These are phyloP conservation scores for Epinotia ramella DNA, from an alignment of 2,888 invertebrate genomes.

Conservation along the genomic window DNA sequence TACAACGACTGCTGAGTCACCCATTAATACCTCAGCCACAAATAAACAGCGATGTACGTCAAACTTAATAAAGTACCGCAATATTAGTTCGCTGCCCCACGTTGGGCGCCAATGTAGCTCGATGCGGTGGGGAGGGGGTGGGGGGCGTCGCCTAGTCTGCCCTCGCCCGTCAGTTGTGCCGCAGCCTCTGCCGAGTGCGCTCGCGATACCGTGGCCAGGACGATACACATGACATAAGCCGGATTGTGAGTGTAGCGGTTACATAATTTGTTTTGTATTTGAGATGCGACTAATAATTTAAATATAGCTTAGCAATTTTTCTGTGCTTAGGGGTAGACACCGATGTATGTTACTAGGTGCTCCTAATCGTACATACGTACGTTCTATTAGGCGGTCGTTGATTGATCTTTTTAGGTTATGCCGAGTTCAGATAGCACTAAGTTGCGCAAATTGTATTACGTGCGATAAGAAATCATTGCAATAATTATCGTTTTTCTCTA, in stretches of 20 bases:
- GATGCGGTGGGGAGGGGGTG: constrained; percentile 53
- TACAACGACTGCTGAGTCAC: neutral
- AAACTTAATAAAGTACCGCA: constrained; percentile 47
- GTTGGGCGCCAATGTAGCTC: constrained; percentile 71
- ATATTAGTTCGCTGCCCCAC: constrained; percentile 55
- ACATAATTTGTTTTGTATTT: constrained; percentile 61
- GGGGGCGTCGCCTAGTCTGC: constrained; percentile 58
- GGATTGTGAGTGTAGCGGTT: constrained; percentile 73
- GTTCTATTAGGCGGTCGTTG: neutral
- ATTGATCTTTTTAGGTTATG: constrained; percentile 25
- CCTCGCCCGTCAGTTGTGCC: constrained; percentile 70
- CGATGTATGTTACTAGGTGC: constrained; percentile 8
- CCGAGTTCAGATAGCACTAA: neutral
- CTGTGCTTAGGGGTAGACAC: neutral
- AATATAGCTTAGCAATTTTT: neutral
- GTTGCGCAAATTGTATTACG: neutral
- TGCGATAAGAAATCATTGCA: neutral
- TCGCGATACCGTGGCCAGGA: constrained; percentile 62
- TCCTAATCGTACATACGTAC: neutral
- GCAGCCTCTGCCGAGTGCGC: constrained; percentile 69
- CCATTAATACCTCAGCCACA: neutral
- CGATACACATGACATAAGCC: constrained; percentile 67
- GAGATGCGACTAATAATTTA: neutral
- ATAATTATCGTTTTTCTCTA: neutral
- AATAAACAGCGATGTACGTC: constrained; percentile 32